These are phyloP conservation scores for Gallinago nigripennis DNA, from an alignment of 2,797 vertebrate species.

Conservation along the genomic window DNA sequence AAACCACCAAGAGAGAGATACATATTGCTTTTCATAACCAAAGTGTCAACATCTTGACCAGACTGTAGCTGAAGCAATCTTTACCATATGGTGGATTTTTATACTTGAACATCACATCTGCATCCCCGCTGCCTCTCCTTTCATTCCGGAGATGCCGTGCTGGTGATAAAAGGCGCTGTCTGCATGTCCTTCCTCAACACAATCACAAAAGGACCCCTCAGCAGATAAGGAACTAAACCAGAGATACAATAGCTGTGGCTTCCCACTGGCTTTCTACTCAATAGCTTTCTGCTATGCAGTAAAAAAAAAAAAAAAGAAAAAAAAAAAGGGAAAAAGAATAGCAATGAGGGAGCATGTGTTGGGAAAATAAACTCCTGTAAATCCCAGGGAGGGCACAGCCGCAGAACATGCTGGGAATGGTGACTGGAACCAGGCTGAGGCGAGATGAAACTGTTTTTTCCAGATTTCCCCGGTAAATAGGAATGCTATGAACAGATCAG, in stretches of 20 bases:
- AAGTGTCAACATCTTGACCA: conserved; percentile 76
- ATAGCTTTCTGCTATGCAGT: conserved; percentile 45
- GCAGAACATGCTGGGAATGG: conserved; percentile 25
- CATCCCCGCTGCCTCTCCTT: conserved; percentile 61
- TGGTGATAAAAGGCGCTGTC: conserved; percentile 54
- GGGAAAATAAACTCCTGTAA: conserved; percentile 47
- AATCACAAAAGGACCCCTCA: conserved; percentile 64
- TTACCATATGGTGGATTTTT: conserved; percentile 75
- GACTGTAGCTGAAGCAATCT: conserved; percentile 64
- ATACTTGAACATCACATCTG: conserved; percentile 57
- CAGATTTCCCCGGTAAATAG: background rate
- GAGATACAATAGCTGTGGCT: conserved; percentile 62
- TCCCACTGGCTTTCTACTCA: conserved; percentile 65
- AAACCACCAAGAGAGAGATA: conserved; percentile 76
- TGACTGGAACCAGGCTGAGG: background rate
- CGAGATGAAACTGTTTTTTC: background rate
- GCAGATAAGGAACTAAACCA: conserved; percentile 66
- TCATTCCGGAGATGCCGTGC: conserved; percentile 45
- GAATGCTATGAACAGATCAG: background rate
- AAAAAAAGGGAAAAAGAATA: background rate
- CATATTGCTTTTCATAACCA: conserved; percentile 76
- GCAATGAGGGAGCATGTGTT: background rate
- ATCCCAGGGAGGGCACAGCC: conserved; percentile 21
- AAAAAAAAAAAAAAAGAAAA: background rate
- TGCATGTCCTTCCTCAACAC: conserved; percentile 60